These are phyloP conservation scores for Troides oblongomaculatus DNA, from an alignment of 2,888 invertebrate species.

Conservation along the genomic window DNA sequence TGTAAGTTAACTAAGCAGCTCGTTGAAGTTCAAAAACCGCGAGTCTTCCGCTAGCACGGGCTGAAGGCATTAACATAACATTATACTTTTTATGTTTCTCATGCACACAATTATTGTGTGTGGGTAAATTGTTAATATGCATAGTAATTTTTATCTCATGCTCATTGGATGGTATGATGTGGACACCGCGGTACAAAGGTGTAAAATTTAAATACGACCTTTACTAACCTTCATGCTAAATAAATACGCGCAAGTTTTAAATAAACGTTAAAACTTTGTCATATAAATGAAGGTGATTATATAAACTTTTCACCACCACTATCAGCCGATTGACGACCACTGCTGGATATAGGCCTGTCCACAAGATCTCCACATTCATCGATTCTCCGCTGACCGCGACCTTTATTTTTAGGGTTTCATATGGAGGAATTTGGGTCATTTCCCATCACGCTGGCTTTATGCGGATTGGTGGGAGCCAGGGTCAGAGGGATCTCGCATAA, in stretches of 20 bases:
- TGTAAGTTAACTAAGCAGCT: background rate
- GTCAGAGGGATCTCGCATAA: too few species aligned
- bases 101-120: background rate
- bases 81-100: background rate
- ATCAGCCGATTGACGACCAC: too few species aligned
- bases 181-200: background rate
- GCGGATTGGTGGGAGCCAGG: too few species aligned
- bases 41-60: background rate
- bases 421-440: too few species aligned
- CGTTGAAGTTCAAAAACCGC: slow-evolving; percentile 10
- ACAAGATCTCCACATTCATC: too few species aligned
- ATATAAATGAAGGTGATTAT: too few species aligned
- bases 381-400: too few species aligned
- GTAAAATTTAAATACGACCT: background rate
- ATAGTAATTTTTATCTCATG: background rate
- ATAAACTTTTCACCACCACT: too few species aligned
- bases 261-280: too few species aligned
- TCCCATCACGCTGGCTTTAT: too few species aligned
- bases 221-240: background rate
- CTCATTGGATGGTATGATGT: background rate
- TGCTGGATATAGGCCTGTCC: too few species aligned
- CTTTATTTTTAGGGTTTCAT: too few species aligned
- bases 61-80: slow-evolving; percentile 4
- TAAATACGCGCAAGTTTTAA: background rate
- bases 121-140: background rate